Conservation (phyloP, 2,888 invertebrate species). For the Erpobdella octoculata region DNA sequence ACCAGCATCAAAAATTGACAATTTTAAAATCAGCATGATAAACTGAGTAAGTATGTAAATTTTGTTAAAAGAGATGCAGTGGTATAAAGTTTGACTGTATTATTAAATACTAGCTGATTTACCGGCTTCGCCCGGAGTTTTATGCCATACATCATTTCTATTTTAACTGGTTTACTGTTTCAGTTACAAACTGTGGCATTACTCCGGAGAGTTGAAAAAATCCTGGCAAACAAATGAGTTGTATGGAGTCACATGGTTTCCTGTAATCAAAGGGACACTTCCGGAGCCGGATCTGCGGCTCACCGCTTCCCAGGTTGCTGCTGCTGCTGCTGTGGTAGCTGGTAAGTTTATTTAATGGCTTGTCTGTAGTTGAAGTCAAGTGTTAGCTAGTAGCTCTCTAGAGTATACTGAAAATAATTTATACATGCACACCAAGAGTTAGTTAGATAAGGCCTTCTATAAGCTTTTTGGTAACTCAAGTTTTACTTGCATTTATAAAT, state of each 20-base stretch:
- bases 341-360: constrained; percentile 1
- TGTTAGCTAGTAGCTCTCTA: too few relatives aligned
- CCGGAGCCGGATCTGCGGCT: constrained; percentile 4
- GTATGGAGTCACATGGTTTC: constrained; percentile 4
- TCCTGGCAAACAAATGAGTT: constrained; percentile 16
- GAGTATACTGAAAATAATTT: too few relatives aligned
- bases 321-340: neutral
- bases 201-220: constrained; percentile 1
- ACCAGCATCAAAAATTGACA: too few relatives aligned
- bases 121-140: neutral
- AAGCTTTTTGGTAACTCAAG: too few relatives aligned
- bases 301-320: neutral
- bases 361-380: neutral
- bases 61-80: neutral
- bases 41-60: neutral
- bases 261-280: neutral
- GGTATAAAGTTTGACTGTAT: neutral
- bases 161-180: neutral
- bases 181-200: constrained; percentile 24
- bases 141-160: neutral
- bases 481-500: too few relatives aligned
- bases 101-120: neutral
- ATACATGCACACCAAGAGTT: too few relatives aligned
- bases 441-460: too few relatives aligned
- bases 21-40: neutral